Conservation (phyloP, 1,140 invertebrate species). For the Drosophila kohkoa region DNA sequence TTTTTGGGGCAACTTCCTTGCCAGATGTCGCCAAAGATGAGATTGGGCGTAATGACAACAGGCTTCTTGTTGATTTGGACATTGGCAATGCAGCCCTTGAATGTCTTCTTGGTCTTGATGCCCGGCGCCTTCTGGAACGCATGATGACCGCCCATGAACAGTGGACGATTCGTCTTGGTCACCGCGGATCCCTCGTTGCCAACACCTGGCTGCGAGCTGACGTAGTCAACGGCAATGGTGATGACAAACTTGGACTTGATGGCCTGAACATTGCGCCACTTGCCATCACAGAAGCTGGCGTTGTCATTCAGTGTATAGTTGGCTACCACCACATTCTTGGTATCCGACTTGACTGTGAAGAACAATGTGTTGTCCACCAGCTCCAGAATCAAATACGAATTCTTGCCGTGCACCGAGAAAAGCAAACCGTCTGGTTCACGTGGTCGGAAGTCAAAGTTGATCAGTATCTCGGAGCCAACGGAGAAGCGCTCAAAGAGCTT, state of each 20-base stretch:
- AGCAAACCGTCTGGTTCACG: conserved; percentile 92
- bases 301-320: conserved; percentile 89
- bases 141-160: conserved; percentile 96
- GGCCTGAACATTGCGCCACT: conserved; percentile 91
- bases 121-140: conserved; percentile 86
- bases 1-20: conserved; percentile 90
- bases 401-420: conserved; percentile 91
- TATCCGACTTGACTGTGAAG: conserved; percentile 94
- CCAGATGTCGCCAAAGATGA: conserved; percentile 89
- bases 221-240: conserved; percentile 71
- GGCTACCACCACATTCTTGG: conserved; percentile 90
- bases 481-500: conserved; percentile 89
- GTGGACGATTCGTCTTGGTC: conserved; percentile 92
- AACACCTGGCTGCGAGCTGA: conserved; percentile 84
- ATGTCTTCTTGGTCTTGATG: conserved; percentile 88
- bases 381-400: conserved; percentile 94
- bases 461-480: conserved; percentile 91
- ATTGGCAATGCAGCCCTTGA: conserved; percentile 93
- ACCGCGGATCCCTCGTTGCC: conserved; percentile 88
- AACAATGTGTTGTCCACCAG: conserved; percentile 93
- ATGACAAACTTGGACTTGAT: conserved; percentile 82
- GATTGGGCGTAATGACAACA: conserved; percentile 87
- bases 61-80: conserved; percentile 88
- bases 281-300: conserved; percentile 94
- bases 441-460: conserved; percentile 95